These are phyloP conservation scores for Turnix velox DNA, from an alignment of 2,113 vertebrate genomes.

Conservation along the genomic window DNA sequence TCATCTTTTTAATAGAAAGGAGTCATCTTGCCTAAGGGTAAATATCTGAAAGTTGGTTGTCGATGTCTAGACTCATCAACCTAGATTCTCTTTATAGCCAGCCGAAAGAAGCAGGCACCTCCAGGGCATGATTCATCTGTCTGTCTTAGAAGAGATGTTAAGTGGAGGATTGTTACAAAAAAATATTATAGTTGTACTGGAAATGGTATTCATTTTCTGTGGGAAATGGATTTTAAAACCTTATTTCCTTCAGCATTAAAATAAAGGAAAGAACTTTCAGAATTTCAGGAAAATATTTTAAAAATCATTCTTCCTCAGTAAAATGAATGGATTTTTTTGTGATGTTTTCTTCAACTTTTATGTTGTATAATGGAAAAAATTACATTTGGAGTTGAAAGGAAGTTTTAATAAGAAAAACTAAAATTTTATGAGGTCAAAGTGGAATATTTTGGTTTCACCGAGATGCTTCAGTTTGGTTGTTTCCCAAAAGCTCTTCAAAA, in stretches of 20 bases:
- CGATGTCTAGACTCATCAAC: constrained; percentile 63
- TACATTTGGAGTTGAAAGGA: background rate
- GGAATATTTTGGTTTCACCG: background rate
- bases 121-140: constrained; percentile 58
- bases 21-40: constrained; percentile 29
- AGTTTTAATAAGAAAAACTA: background rate
- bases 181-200: background rate
- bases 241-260: background rate
- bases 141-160: constrained; percentile 35
- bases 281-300: background rate
- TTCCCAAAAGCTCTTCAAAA: background rate
- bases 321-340: background rate
- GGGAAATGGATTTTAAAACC: background rate
- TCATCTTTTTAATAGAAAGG: constrained; percentile 32
- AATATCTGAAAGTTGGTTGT: constrained; percentile 50
- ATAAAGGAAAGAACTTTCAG: background rate
- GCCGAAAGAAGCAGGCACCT: constrained; percentile 59
- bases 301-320: background rate
- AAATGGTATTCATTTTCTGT: background rate
- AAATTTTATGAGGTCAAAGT: background rate
- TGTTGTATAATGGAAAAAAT: background rate
- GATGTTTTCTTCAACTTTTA: background rate
- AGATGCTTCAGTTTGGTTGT: background rate
- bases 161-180: background rate
- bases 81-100: constrained; percentile 63